Conservation (phyloP, 2,113 vertebrate genomes). For the Saccopteryx leptura region DNA sequence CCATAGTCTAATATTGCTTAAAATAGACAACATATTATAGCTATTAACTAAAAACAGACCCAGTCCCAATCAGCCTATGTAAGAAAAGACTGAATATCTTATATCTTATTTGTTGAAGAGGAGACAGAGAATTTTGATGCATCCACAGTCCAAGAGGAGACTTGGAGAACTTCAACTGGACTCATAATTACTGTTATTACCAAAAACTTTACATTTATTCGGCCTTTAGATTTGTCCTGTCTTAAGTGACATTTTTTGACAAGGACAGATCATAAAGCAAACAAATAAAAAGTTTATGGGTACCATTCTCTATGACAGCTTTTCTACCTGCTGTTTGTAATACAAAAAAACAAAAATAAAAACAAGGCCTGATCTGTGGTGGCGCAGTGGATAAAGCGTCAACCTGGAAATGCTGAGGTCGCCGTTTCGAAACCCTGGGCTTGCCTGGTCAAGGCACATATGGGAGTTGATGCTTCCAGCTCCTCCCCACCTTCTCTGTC, state of each 20-base stretch:
- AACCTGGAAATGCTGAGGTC: too few relatives aligned
- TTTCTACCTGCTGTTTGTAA: background rate
- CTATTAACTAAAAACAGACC: background rate
- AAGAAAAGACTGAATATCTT: background rate
- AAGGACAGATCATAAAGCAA: background rate
- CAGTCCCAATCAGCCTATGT: accelerated
- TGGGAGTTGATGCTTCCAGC: too few relatives aligned
- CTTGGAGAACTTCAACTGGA: background rate
- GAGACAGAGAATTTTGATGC: background rate
- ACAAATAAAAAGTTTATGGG: background rate
- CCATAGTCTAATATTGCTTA: background rate
- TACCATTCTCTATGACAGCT: background rate
- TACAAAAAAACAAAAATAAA: background rate
- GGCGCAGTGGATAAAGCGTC: too few relatives aligned
- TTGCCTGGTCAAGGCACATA: too few relatives aligned
- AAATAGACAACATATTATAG: background rate
- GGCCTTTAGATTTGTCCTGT: background rate
- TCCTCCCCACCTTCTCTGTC: too few relatives aligned
- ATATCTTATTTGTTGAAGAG: background rate
- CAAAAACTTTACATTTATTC: background rate
- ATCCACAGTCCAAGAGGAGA: background rate
- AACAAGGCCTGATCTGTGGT: too few relatives aligned
- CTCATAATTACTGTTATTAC: background rate
- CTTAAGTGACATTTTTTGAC: background rate
- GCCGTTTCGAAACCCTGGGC: too few relatives aligned